Evolutionary conservation across 2,113 vertebrate species (phyloP).

Genomic region (Phalacrocorax pelagicus): DNA sequence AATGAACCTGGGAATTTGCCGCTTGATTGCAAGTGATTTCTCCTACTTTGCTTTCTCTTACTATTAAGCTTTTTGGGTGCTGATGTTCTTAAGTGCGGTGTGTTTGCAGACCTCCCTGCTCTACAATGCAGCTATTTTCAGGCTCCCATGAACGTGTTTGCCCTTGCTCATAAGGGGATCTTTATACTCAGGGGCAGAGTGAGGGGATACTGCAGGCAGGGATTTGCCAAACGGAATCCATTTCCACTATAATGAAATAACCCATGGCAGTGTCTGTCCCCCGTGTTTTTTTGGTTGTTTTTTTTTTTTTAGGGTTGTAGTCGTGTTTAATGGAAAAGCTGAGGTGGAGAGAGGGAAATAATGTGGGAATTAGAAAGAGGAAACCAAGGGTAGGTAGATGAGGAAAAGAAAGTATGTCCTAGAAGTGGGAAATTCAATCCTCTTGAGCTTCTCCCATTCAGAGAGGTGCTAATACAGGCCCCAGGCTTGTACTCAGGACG

Average conservation of each 20-base stretch:
- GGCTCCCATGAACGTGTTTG: not conserved
- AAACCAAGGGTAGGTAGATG: not conserved
- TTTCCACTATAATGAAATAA: conserved; percentile 18
- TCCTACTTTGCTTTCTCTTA: not conserved
- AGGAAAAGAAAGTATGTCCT: conserved; percentile 14
- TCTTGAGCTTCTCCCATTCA: conserved; percentile 28
- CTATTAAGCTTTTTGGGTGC: not conserved
- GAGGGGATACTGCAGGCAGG: not conserved
- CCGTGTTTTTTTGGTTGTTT: not conserved
- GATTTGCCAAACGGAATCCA: not conserved
- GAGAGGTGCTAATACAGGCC: conserved; percentile 49
- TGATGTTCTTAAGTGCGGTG: not conserved
- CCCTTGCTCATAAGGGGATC: not conserved
- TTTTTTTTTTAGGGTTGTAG: not conserved
- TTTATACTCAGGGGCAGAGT: conserved; percentile 1
- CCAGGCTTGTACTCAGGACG: not conserved
- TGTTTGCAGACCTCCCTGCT: not conserved
- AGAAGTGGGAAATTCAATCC: conserved; percentile 35
- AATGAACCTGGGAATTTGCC: conserved; percentile 38
- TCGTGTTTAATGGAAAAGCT: not conserved
- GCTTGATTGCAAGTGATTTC: not conserved
- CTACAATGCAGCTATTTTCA: not conserved
- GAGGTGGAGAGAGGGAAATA: not conserved
- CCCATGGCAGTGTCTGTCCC: not conserved
- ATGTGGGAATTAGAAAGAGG: not conserved